Evolutionary conservation across 2,888 invertebrate species (phyloP).

Genomic region (Trissoscelio sp.): DNA sequence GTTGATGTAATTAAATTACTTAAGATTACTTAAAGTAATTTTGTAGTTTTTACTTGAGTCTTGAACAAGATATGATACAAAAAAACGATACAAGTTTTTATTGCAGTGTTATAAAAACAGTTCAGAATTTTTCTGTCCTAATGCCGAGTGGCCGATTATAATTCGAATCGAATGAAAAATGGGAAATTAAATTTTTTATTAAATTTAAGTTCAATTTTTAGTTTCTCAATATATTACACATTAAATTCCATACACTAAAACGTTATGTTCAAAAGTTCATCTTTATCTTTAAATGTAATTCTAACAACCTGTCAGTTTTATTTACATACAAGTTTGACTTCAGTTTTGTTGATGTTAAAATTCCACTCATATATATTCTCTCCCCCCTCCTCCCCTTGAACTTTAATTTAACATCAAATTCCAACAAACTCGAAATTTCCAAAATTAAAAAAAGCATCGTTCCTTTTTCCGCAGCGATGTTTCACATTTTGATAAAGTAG

Average conservation of each 20-base stretch:
- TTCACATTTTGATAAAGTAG: not conserved
- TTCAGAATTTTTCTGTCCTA: not conserved
- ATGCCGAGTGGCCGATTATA: not conserved
- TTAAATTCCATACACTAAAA: no score
- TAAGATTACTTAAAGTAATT: slow-evolving; percentile 43
- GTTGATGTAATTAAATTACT: slow-evolving; percentile 48
- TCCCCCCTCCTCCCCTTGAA: not conserved
- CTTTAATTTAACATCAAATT: not conserved
- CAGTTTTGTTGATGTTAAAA: slow-evolving; percentile 25
- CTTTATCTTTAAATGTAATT: slow-evolving; percentile 8
- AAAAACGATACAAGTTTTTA: slow-evolving; percentile 30
- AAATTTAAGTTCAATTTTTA: no score
- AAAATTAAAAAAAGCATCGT: not conserved
- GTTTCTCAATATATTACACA: no score
- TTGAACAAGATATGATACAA: slow-evolving; percentile 32
- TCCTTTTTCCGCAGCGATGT: not conserved
- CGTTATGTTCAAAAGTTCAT: no score
- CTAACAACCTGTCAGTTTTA: not conserved
- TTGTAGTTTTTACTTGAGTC: slow-evolving; percentile 18
- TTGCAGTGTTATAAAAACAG: slow-evolving; percentile 17
- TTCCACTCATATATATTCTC: not conserved
- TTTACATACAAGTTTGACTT: slow-evolving; percentile 7
- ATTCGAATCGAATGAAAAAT: not conserved
- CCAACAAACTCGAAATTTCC: not conserved
- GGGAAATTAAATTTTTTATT: no score